Conservation (phyloP, 1,140 invertebrate species). For the Eubasilissa regina region DNA sequence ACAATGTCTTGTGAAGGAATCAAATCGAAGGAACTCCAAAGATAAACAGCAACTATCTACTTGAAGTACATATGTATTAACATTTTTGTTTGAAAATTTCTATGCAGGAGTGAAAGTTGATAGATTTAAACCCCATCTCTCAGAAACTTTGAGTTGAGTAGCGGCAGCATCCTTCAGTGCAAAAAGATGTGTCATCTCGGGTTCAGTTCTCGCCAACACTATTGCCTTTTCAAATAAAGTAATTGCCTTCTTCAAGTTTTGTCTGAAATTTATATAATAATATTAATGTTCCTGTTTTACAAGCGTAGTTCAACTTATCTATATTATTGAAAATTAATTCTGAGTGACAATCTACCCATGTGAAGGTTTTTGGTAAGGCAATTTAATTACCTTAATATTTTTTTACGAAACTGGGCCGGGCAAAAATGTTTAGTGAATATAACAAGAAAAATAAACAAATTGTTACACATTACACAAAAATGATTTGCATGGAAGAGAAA, state of each 20-base stretch:
- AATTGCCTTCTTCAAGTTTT: slow-evolving; percentile 87
- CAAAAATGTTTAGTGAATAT: too few species aligned
- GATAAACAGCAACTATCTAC: slow-evolving; percentile 6
- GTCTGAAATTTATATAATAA: slow-evolving; percentile 80
- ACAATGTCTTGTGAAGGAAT: background rate
- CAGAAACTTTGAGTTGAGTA: slow-evolving; percentile 86
- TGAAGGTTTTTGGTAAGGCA: too few species aligned
- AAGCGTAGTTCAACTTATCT: too few species aligned
- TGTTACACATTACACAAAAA: too few species aligned
- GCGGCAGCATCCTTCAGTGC: slow-evolving; percentile 88
- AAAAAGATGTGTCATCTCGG: slow-evolving; percentile 91
- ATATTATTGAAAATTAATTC: too few species aligned
- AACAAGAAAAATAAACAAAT: too few species aligned
- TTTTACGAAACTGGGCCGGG: too few species aligned
- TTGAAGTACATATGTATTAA: background rate
- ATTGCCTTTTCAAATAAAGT: slow-evolving; percentile 93
- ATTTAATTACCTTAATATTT: too few species aligned
- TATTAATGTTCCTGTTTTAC: too few species aligned
- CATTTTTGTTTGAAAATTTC: slow-evolving; percentile 1
- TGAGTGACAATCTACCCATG: too few species aligned
- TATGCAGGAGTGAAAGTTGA: slow-evolving; percentile 61
- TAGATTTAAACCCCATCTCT: slow-evolving; percentile 80
- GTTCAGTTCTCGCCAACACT: slow-evolving; percentile 84
- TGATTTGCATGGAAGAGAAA: too few species aligned
- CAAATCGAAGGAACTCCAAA: background rate